Base-by-base conservation (phyloP, 2,888 invertebrate species). In the Drosophila nigritarsus region DNA sequence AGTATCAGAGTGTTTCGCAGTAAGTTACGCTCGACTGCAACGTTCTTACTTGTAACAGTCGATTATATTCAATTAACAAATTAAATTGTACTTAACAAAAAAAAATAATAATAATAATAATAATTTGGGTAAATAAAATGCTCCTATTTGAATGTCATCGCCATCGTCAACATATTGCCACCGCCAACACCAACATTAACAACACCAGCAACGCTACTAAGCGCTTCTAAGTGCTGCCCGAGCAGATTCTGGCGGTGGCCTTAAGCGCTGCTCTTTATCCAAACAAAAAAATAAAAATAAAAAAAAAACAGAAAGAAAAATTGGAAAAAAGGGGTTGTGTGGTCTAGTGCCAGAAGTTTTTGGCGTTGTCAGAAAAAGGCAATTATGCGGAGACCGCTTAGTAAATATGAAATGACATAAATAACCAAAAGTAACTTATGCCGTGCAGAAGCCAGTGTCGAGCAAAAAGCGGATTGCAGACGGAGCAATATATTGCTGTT, bases 391-490 rank as follows among this genome's bases (percentile, higher is more conserved):
- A 59, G 81, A 80, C 76, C 83, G 86, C 88, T 74, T 81, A 80
- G 80, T 88, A 84, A 84, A 88, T 84, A 88, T 74, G 78, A 86
- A 86, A 86, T 78, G 81, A 86, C 89, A 86, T 83, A 86, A 84
- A 83, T 88, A 81, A 72, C 83, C 86, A 67, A 74, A 79, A 80
- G 68, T 65, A 75, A 61, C 50, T 42, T 50, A 65, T 61, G 61
- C 63, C 59, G 60, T 48, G 49, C 51, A 59, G 3, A 32, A n/a
- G 18, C 6, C 15, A 4, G 15, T 11, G 53, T 24, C 32, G 53
- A 5, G 15, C 20, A n/a, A 15, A 24, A 34, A 53, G 9, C 32
- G 32, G 15, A 53, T 34, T 34, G 49, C 42, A 15, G 32, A 15
- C 20, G 11, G 24, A 9, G 45, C 32, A 53, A 34, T 36, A 38